Conservation (phyloP, 1,140 invertebrate species). For the Cecropterus lyciades region DNA sequence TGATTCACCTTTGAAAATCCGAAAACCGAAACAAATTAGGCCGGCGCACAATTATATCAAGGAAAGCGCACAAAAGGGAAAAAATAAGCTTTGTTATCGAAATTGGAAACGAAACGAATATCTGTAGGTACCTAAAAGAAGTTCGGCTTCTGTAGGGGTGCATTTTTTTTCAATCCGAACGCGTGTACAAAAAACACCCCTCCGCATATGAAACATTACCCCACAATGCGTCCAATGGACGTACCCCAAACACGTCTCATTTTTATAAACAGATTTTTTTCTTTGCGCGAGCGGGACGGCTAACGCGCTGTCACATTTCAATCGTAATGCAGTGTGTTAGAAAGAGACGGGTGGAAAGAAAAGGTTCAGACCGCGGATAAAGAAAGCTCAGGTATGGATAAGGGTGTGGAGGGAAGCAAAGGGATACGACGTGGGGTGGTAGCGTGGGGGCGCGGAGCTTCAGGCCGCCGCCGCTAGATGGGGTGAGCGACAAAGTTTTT, state of each 20-base stretch:
- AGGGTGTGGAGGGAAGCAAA: constrained; percentile 81
- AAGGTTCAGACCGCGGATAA: constrained; percentile 77
- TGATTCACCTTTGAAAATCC: constrained; percentile 51
- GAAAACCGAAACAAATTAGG: constrained; percentile 63
- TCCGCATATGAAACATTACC: constrained; percentile 80
- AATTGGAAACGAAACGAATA: constrained; percentile 78
- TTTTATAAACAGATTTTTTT: constrained; percentile 82
- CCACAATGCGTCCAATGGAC: constrained; percentile 74
- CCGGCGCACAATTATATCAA: constrained; percentile 69
- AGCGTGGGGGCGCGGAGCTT: constrained; percentile 56
- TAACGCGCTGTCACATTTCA: constrained; percentile 44
- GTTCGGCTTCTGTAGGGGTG: constrained; percentile 68
- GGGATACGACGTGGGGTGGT: constrained; percentile 76
- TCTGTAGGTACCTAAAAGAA: constrained; percentile 75
- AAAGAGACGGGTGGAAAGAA: constrained; percentile 71
- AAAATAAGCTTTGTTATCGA: constrained; percentile 76
- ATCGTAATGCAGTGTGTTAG: constrained; percentile 34
- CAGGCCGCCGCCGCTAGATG: constrained; percentile 70
- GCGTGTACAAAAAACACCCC: constrained; percentile 77
- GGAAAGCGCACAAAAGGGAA: constrained; percentile 63
- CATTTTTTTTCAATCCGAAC: constrained; percentile 73
- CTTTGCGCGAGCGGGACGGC: constrained; percentile 61
- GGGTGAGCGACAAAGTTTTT: constrained; percentile 74
- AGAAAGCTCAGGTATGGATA: constrained; percentile 82
- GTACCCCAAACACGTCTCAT: constrained; percentile 70